These are phyloP conservation scores for Candoia aspera DNA, from an alignment of 2,113 vertebrate genomes.

Conservation along the genomic window DNA sequence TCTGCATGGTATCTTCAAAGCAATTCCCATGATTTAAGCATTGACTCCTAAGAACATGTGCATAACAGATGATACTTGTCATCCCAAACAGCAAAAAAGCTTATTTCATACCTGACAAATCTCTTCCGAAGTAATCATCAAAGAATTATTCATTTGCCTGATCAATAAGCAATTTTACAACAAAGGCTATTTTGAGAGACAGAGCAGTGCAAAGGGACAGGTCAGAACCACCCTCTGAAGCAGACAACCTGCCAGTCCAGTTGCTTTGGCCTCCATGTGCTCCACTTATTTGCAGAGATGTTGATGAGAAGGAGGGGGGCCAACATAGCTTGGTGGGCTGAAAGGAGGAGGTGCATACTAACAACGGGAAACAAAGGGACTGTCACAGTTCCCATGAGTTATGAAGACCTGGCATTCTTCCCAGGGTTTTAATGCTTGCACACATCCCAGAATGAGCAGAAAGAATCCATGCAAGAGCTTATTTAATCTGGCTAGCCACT, in stretches of 20 bases:
- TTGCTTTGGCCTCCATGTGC: not conserved
- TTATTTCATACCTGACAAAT: not conserved
- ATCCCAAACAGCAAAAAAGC: not conserved
- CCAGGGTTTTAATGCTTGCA: not conserved
- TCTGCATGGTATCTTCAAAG: not conserved
- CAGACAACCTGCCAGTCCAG: not conserved
- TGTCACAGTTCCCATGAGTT: not conserved
- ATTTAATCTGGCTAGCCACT: not conserved
- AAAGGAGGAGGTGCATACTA: not conserved
- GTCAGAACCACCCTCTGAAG: not conserved
- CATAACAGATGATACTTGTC: too few species aligned
- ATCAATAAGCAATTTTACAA: not conserved
- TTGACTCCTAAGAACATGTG: not conserved
- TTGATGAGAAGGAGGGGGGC: not conserved
- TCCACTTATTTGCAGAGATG: not conserved
- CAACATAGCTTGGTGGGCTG: not conserved
- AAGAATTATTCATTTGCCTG: not conserved
- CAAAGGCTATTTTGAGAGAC: not conserved
- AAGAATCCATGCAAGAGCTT: not conserved
- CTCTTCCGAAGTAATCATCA: not conserved
- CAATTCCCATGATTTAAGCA: not conserved
- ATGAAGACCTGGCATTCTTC: conserved; percentile 1
- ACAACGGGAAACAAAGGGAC: conserved; percentile 1
- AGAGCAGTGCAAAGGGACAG: not conserved
- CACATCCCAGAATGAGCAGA: not conserved